Conservation (phyloP, 2,888 invertebrate genomes). For the Platynereis dumerilii region DNA sequence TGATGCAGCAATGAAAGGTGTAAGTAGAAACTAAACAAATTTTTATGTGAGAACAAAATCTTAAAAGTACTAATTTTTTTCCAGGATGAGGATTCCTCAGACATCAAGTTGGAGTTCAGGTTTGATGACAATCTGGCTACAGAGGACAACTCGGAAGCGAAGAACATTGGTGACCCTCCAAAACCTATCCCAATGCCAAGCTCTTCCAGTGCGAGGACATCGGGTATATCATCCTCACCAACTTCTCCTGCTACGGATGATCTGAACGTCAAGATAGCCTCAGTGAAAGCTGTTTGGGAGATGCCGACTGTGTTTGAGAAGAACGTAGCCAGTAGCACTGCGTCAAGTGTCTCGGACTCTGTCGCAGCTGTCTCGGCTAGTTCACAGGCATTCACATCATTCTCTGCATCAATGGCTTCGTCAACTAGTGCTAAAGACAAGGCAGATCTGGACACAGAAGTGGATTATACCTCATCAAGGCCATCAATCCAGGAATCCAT, state of each 20-base stretch:
- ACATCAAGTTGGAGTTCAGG: constrained; percentile 89
- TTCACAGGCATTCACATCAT: constrained; percentile 17
- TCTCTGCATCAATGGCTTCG: constrained; percentile 13
- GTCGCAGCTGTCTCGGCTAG: not conserved
- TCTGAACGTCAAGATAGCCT: constrained; percentile 90
- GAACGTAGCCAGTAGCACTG: constrained; percentile 6
- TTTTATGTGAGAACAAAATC: no score
- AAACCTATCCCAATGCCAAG: constrained; percentile 24
- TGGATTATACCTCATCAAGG: no score
- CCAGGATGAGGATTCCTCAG: constrained; percentile 65
- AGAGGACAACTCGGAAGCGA: constrained; percentile 48
- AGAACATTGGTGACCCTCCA: constrained; percentile 17
- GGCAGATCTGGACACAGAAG: no score
- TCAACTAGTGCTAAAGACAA: not conserved
- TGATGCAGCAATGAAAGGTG: no score
- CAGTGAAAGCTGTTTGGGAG: constrained; percentile 79
- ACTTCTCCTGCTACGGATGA: constrained; percentile 75
- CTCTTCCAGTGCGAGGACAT: constrained; percentile 8
- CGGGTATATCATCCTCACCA: constrained; percentile 37
- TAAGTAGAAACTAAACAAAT: no score
- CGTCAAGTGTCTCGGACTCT: constrained; percentile 1
- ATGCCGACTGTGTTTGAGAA: constrained; percentile 45
- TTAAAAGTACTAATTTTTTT: no score
- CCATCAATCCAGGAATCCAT: no score
- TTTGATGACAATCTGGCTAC: constrained; percentile 79